Evolutionary conservation across 2,113 vertebrate genomes (phyloP).

Genomic region (Ptilonorhynchus violaceus): DNA sequence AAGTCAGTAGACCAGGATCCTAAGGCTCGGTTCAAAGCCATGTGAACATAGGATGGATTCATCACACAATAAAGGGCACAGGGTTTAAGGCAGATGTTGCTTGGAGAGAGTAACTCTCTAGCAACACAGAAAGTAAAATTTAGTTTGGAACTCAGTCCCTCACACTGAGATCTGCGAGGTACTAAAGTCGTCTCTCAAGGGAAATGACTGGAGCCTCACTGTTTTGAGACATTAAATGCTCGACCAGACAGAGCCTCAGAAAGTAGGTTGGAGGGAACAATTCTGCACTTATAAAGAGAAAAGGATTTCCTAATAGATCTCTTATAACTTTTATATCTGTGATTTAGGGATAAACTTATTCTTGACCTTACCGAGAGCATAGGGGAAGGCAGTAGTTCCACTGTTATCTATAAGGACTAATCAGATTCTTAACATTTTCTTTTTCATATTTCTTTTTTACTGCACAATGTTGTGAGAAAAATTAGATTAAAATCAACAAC

Average conservation of each 20-base stretch:
- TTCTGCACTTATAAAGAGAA: background rate
- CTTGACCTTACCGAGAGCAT: background rate
- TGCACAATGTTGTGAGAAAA: background rate
- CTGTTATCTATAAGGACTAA: background rate
- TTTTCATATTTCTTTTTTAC: accelerated
- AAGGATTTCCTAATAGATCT: background rate
- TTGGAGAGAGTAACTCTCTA: background rate
- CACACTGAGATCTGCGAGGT: background rate
- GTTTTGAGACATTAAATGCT: background rate
- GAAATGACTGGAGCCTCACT: background rate
- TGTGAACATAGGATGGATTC: background rate
- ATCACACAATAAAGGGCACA: background rate
- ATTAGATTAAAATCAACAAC: background rate
- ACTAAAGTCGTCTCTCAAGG: background rate
- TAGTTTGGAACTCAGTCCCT: background rate
- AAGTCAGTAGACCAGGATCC: background rate
- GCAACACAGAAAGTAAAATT: slow-evolving; percentile 14
- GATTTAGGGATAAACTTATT: background rate
- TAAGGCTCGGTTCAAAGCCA: background rate
- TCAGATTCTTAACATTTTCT: background rate
- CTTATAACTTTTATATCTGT: background rate
- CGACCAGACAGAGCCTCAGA: background rate
- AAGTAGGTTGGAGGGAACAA: background rate
- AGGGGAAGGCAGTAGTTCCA: background rate
- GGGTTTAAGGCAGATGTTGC: background rate